phyloP scores from a whole-genome alignment of 2,797 vertebrate species.

The Sphenodon punctatus region DNA sequence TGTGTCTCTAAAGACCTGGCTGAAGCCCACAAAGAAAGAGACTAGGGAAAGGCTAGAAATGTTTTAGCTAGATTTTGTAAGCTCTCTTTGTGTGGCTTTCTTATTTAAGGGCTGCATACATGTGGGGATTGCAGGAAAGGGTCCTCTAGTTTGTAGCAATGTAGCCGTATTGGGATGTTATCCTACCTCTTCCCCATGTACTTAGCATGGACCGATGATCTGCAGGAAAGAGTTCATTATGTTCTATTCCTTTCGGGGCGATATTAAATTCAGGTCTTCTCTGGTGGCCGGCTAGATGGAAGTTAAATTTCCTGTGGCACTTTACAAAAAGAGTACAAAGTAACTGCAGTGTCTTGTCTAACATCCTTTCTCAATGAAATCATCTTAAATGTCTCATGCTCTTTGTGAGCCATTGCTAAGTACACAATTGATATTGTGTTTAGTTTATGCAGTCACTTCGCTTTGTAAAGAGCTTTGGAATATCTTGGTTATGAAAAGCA shows the following conservation, averaged over 20 bases:
- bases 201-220: no score
- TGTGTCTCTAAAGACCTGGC: neutral
- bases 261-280: neutral
- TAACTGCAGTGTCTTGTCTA: neutral
- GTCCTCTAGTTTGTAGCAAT: no score
- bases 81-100: neutral
- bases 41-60: neutral
- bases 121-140: neutral
- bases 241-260: neutral
- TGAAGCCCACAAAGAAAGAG: neutral
- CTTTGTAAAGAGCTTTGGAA: neutral
- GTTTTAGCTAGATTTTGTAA: neutral
- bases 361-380: neutral
- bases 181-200: no score
- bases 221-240: neutral
- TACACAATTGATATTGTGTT: neutral
- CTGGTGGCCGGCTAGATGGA: neutral
- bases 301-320: neutral
- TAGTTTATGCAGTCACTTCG: neutral
- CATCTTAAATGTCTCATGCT: neutral
- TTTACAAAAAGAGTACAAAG: neutral
- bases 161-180: neutral
- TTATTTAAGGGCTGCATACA: neutral
- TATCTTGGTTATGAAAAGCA: slow-evolving; percentile 8
- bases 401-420: neutral